A percentile compares a stretch with the other conserved stretches of the same genome.
Evolutionary conservation across 23 tunicate species (phyloP).

Genomic region (Clavelina lepadiformis): DNA sequence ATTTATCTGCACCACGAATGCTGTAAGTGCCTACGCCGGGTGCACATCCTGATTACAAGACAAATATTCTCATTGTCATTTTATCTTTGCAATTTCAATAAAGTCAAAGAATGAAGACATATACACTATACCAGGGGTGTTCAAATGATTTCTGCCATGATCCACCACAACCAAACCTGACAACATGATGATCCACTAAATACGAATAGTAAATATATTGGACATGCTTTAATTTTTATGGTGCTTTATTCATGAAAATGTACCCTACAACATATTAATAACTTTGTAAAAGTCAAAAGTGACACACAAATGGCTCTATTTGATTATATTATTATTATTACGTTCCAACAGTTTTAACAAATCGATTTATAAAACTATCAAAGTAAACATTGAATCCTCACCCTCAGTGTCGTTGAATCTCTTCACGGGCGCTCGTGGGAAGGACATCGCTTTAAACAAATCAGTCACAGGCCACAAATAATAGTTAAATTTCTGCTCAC

Average conservation of each 20-base stretch:
- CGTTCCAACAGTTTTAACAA: no score
- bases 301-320: no score
- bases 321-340: no score
- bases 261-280: background rate
- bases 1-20: slow-evolving; percentile 10
- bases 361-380: no score
- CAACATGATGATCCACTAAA: background rate
- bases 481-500: no score
- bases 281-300: no score
- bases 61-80: background rate
- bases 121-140: no score
- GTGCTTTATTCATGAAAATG: no score
- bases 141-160: no score
- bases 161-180: background rate
- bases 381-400: no score
- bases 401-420: slow-evolving; percentile 70
- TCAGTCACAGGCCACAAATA: no score
- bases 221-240: background rate
- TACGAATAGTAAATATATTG: background rate
- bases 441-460: slow-evolving; percentile 39
- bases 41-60: slow-evolving; percentile 26
- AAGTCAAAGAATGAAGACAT: no score
- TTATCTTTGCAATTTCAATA: background rate
- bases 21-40: slow-evolving; percentile 80
- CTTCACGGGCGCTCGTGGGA: slow-evolving; percentile 82